Base-by-base conservation (phyloP, 2,797 vertebrate species). In the Agapornis canus region DNA sequence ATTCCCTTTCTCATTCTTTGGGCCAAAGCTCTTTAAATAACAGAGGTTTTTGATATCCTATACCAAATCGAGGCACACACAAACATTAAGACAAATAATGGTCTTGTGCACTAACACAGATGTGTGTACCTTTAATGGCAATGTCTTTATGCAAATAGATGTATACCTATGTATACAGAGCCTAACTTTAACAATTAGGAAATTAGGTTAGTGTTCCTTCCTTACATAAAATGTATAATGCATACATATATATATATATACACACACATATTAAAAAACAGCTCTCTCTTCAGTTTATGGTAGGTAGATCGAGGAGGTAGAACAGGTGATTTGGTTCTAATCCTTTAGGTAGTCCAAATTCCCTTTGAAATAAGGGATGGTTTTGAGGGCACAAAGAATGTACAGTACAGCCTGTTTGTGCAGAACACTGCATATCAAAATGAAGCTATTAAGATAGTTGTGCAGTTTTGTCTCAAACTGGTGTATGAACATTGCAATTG, bases 1-100 rank as follows among this genome's bases (percentile, higher is more conserved):
- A 97, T 97, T 98, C 97, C 97, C 93, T 92, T 82, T 80, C 93
- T 83, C 78, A 42, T 93, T 89, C 60, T 89, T 68, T 86, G 96
- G 96, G 94, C 96, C 96, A 94, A 95, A 97, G 88, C 59, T 65
- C 40, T 91, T 95, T 65, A 82, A 54, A 56, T 42, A 40, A 79
- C 68, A 80, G 63, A 32, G 60, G 51, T 77, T 66, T 83, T 80
- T 70, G n/a, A 68, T 75, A 60, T 81, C 22, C 39, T 65, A 26
- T 54, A 54, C 66, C 57, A 71, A 96, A 94, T 93, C 59, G 6
- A 78, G 57, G 51, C 37, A 91, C 83, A 92, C 84, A 77, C 65
- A 91, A 56, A 91, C 7, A 7, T 92, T 86, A 84, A 92, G 70
- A 93, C 86, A 60, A 57, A 76, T 69, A 79, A 86, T 52, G 64